Percentiles rank a stretch among this genome's conserved stretches.
Conservation (phyloP, 2,797 vertebrate genomes). For the Enteromius afrohamiltoni region DNA sequence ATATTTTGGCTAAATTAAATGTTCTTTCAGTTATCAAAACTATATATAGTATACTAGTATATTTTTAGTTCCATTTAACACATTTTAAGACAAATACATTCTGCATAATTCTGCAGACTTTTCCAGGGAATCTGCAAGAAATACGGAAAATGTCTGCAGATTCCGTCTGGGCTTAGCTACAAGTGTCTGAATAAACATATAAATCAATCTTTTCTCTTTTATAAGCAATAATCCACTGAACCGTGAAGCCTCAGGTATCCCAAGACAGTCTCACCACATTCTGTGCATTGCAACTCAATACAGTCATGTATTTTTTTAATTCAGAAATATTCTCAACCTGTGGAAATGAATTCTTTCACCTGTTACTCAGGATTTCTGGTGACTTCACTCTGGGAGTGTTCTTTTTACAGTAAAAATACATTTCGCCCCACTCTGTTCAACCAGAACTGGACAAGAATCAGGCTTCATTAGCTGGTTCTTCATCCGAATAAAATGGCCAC, state of each 20-base stretch:
- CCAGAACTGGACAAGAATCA: constrained; percentile 7
- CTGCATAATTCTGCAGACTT: constrained; percentile 5
- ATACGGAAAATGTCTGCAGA: constrained; percentile 11
- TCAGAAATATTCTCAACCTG: neutral
- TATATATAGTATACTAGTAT: neutral
- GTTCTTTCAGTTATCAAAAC: neutral
- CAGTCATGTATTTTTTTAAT: neutral
- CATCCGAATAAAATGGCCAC: neutral
- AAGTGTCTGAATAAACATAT: constrained; percentile 32
- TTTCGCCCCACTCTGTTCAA: neutral
- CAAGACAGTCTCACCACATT: neutral
- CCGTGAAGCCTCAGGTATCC: constrained; percentile 21
- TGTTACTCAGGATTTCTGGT: constrained; percentile 13
- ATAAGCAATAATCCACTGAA: constrained; percentile 33
- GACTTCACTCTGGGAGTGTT: neutral
- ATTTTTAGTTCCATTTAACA: neutral
- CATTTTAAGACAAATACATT: neutral
- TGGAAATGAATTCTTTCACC: constrained; percentile 8
- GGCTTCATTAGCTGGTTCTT: constrained; percentile 33
- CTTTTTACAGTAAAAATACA: neutral
- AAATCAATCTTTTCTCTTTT: constrained; percentile 20
- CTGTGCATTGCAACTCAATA: neutral
- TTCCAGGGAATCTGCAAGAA: constrained; percentile 1
- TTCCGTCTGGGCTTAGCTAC: constrained; percentile 8
- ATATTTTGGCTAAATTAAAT: neutral